Conservation (phyloP, 2,113 vertebrate genomes). For the Pyrgilauda ruficollis region DNA sequence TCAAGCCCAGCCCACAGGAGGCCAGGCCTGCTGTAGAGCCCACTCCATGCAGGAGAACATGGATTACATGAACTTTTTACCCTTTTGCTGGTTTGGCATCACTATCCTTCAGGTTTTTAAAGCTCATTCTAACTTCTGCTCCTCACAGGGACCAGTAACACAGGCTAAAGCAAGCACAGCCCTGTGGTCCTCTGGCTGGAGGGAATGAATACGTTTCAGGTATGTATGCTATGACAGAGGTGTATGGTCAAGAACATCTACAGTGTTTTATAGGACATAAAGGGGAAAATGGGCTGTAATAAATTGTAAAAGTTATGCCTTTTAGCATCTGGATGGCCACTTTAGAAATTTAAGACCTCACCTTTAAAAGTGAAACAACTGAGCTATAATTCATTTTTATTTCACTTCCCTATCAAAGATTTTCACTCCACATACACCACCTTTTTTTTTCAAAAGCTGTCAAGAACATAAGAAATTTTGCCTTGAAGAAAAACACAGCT, state of each 20-base stretch:
- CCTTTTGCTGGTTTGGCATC: not conserved
- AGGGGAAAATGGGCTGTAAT: conserved; percentile 18
- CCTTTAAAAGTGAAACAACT: not conserved
- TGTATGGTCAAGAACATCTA: not conserved
- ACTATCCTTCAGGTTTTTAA: not conserved
- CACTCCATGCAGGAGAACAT: not conserved
- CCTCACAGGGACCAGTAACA: not conserved
- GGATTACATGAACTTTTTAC: not conserved
- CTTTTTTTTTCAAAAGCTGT: not conserved
- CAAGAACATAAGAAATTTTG: not conserved
- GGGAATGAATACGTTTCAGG: not conserved
- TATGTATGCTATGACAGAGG: not conserved
- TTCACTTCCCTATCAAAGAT: not conserved
- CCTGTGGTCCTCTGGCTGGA: not conserved
- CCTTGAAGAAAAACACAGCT: not conserved
- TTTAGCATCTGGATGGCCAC: conserved; percentile 1
- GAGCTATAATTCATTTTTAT: conserved; percentile 6
- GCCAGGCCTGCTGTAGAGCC: not conserved
- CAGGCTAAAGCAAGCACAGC: not conserved
- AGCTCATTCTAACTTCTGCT: not conserved
- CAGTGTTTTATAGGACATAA: conserved; percentile 13
- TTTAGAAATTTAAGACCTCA: conserved; percentile 8
- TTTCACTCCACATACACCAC: not conserved
- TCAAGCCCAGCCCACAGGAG: not conserved
- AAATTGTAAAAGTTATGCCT: not conserved